Conservation (phyloP, 2,113 vertebrate genomes). For the Narcine bancroftii region DNA sequence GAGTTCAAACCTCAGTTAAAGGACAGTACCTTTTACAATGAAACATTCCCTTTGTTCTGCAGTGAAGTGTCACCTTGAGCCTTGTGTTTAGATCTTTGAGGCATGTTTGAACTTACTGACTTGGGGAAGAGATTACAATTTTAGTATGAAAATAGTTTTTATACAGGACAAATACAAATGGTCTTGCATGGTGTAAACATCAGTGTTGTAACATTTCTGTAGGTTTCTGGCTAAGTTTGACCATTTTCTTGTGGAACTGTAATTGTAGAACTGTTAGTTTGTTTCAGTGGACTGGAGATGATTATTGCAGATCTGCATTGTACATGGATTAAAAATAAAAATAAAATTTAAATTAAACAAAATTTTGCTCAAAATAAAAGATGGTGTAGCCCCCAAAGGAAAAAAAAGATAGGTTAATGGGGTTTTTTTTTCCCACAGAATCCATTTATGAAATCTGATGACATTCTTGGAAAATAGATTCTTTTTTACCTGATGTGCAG, state of each 20-base stretch:
- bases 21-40: background rate
- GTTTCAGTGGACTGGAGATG: background rate
- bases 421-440: background rate
- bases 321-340: background rate
- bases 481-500: background rate
- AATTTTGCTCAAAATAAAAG: background rate
- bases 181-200: background rate
- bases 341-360: background rate
- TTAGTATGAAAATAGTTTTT: background rate
- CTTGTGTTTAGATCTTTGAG: background rate
- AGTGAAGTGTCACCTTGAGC: background rate
- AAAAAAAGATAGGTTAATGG: no score
- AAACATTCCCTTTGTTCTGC: background rate
- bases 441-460: background rate
- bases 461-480: background rate
- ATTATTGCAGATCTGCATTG: background rate
- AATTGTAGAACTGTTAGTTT: background rate
- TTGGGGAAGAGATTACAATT: background rate
- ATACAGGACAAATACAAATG: background rate
- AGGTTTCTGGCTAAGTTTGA: background rate
- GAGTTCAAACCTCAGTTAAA: background rate
- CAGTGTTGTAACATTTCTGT: background rate
- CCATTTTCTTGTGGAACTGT: background rate
- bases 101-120: background rate
- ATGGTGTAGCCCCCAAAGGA: background rate